phyloP scores from a whole-genome alignment of 2,888 invertebrate species.

The Argynnis bischoffii region DNA sequence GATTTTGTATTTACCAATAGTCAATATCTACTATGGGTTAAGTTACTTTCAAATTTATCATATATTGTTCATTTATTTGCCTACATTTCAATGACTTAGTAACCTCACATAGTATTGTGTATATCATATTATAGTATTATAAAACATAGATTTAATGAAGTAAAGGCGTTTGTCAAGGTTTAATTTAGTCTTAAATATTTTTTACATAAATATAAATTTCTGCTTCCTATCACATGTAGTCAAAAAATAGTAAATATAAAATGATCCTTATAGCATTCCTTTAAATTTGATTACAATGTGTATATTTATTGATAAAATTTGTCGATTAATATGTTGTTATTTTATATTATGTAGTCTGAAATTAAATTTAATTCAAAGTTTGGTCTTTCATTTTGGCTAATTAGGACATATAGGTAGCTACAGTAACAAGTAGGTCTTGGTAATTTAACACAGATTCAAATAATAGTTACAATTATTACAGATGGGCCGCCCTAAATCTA shows the following conservation, averaged over 20 bases:
- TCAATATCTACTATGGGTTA: no score
- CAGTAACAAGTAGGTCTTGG: neutral
- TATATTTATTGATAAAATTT: constrained; percentile 2
- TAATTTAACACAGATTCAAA: constrained; percentile 30
- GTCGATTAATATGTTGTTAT: constrained; percentile 1
- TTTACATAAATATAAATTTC: no score
- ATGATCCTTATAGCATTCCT: neutral
- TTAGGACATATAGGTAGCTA: neutral
- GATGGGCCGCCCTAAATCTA: constrained; percentile 75
- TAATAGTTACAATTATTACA: constrained; percentile 61
- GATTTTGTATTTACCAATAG: no score
- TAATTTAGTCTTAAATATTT: no score
- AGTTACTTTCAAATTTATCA: no score
- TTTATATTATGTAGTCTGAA: neutral
- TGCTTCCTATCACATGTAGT: no score
- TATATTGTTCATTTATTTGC: no score
- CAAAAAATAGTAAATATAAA: neutral
- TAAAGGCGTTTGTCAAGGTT: no score
- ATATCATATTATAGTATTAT: no score
- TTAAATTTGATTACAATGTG: neutral
- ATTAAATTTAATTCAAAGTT: constrained; percentile 11
- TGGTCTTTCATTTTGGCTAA: constrained; percentile 34
- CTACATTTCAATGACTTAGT: no score
- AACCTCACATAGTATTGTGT: no score
- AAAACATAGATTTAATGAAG: no score